Percentiles rank a stretch among this genome's conserved stretches.
Conservation (phyloP, 1,140 invertebrate genomes). For the Araneus ventricosus region DNA sequence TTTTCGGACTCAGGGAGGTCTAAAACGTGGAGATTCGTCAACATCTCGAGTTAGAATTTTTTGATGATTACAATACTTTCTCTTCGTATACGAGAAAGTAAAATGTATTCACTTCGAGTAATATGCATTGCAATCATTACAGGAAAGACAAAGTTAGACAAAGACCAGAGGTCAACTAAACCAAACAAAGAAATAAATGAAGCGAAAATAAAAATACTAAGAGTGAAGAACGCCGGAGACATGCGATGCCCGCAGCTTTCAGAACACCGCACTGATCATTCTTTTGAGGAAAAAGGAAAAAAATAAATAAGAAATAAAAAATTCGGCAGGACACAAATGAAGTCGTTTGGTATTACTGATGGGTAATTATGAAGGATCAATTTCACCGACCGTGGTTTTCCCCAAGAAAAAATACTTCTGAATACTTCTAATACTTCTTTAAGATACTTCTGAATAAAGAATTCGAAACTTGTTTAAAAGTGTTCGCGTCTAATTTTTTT, state of each 20-base stretch:
- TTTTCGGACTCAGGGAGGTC: too few species aligned
- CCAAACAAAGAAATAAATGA: background rate
- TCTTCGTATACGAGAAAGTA: too few species aligned
- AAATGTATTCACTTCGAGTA: too few species aligned
- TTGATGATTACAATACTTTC: too few species aligned
- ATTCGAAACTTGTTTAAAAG: conserved; percentile 1
- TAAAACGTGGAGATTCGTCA: too few species aligned
- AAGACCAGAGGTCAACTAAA: background rate
- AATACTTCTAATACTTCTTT: too few species aligned
- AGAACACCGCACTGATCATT: background rate
- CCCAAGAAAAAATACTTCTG: too few species aligned
- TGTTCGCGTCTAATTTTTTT: background rate
- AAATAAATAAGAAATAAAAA: background rate
- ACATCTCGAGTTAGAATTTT: too few species aligned
- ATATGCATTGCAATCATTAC: too few species aligned
- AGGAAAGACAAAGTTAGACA: background rate
- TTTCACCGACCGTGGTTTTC: background rate
- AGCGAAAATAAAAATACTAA: background rate
- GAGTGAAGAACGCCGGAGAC: background rate
- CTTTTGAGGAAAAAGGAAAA: background rate
- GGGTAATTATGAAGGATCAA: background rate
- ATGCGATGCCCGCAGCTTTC: background rate
- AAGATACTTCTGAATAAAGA: background rate
- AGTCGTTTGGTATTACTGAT: background rate
- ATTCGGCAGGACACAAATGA: background rate